Conservation (phyloP, 2,888 invertebrate species). For the Flabesymbios commensalis region DNA sequence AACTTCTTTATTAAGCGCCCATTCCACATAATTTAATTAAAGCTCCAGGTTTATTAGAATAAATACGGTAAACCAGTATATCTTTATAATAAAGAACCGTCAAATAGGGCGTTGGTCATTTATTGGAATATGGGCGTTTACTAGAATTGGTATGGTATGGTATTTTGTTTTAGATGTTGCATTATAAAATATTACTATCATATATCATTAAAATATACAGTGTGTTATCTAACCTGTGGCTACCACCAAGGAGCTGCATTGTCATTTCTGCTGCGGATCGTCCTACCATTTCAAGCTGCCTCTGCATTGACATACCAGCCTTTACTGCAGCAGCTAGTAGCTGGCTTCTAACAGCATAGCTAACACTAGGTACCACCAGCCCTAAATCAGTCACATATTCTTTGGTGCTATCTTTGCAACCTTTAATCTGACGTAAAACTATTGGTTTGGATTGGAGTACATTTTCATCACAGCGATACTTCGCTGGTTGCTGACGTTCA, state of each 20-base stretch:
- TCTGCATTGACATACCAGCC: constrained; percentile 71
- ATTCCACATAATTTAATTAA: no score
- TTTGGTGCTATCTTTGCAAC: constrained; percentile 68
- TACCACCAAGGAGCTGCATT: constrained; percentile 81
- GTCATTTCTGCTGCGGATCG: constrained; percentile 84
- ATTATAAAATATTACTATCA: background rate
- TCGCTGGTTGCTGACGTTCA: constrained; percentile 42
- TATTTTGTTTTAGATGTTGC: no score
- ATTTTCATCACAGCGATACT: constrained; percentile 85
- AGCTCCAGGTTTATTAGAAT: no score
- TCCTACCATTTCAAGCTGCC: constrained; percentile 77
- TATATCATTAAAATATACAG: background rate
- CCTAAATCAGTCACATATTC: constrained; percentile 70
- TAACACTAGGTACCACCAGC: constrained; percentile 77
- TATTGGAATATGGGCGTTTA: no score
- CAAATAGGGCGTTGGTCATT: no score
- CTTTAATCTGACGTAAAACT: constrained; percentile 74
- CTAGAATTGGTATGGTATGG: no score
- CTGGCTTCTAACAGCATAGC: constrained; percentile 70
- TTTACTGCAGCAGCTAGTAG: constrained; percentile 74
- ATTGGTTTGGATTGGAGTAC: constrained; percentile 73
- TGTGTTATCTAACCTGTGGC: constrained; percentile 68
- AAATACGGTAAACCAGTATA: no score
- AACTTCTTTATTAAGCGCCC: no score
- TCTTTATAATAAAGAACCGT: no score